phyloP scores from a whole-genome alignment of 2,888 invertebrate genomes.

The Apamea monoglypha region DNA sequence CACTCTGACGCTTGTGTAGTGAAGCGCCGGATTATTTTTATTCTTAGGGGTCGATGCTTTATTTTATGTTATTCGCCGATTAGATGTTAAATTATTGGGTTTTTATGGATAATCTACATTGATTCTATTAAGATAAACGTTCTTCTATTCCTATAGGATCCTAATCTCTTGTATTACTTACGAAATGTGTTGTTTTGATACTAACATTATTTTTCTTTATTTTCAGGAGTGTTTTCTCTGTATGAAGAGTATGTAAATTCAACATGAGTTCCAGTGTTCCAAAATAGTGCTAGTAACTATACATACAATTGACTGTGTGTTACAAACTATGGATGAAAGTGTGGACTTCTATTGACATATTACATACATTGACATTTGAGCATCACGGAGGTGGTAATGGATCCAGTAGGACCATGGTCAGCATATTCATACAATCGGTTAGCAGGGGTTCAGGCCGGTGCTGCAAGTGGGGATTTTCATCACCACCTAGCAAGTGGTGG shows the following conservation, averaged over 20 bases:
- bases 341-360: constrained; percentile 88
- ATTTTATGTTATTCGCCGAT: constrained; percentile 36
- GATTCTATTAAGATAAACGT: background rate
- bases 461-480: constrained; percentile 92
- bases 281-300: constrained; percentile 80
- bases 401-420: constrained; percentile 97
- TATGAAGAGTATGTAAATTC: constrained; percentile 77
- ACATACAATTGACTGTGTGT: constrained; percentile 79
- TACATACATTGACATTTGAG: constrained; percentile 84
- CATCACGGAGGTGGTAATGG: constrained; percentile 93
- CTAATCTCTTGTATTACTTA: constrained; percentile 45
- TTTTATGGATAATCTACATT: background rate
- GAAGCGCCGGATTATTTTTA: constrained; percentile 86
- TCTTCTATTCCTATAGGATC: constrained; percentile 61
- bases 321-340: constrained; percentile 90
- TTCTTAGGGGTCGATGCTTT: constrained; percentile 51
- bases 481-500: constrained; percentile 92
- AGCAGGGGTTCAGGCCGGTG: constrained; percentile 92
- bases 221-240: constrained; percentile 85
- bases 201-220: constrained; percentile 76
- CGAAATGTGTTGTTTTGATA: constrained; percentile 68
- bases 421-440: constrained; percentile 96
- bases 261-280: constrained; percentile 82
- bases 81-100: background rate
- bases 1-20: constrained; percentile 86